phyloP scores from a whole-genome alignment of 2,113 vertebrate species.

The Semnopithecus entellus region DNA sequence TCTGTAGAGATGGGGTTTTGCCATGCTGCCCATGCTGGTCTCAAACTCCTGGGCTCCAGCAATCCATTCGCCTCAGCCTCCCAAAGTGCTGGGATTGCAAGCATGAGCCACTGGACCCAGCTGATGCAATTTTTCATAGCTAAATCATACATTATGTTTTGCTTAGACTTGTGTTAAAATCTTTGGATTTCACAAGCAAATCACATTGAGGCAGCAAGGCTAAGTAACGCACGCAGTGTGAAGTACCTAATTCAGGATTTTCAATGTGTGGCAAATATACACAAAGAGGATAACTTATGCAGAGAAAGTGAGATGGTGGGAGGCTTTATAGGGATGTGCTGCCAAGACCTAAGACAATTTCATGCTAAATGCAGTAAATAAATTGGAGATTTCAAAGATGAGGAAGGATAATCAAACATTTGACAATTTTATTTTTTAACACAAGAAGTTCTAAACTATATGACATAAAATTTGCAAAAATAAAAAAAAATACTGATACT shows the following conservation, averaged over 20 bases:
- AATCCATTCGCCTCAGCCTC: no score
- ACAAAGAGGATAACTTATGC: not conserved
- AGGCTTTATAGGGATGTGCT: not conserved
- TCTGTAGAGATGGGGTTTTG: no score
- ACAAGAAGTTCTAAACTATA: not conserved
- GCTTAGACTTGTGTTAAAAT: not conserved
- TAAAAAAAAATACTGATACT: not conserved
- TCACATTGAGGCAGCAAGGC: not conserved
- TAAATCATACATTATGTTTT: not conserved
- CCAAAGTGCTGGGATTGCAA: no score
- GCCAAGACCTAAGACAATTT: not conserved
- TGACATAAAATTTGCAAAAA: not conserved
- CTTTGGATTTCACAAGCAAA: slow-evolving; percentile 33
- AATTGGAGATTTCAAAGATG: not conserved
- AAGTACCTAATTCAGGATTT: not conserved
- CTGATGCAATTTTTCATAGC: not conserved
- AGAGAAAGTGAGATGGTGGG: not conserved
- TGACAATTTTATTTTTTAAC: not conserved
- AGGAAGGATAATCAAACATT: not conserved
- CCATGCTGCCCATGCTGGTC: no score
- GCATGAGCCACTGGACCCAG: no score
- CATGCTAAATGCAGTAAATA: not conserved
- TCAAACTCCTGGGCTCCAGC: no score
- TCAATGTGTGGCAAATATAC: not conserved
- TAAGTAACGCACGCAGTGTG: not conserved